Base-by-base conservation (phyloP, 2,113 vertebrate species). In the Corydoras maculifer region DNA sequence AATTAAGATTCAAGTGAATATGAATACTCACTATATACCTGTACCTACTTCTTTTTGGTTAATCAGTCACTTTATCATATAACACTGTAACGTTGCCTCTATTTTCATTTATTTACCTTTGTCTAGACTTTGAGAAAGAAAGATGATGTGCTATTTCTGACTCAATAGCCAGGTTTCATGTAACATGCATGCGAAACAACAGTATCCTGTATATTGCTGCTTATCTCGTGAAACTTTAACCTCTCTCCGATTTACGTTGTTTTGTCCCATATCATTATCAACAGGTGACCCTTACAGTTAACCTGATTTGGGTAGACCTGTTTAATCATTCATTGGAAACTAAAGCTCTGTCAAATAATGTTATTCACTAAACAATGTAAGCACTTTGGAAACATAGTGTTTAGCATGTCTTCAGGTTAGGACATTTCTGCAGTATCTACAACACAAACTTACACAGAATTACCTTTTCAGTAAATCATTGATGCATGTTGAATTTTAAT, bases 151-250 rank as follows among this genome's bases (percentile, higher is more conserved):
- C 29, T 73, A 18, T 65, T 51, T 65, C 14, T 65, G 6, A 13
- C 25, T 64, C 55, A 9, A 64, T 10, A 48, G 31, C 54, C 71
- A 54, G 57, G 18, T 64, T 25, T 25, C 18, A 43, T 43, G 35
- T 43, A 43, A 43, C 7, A 8, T 43, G 69, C 49, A 59, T 61
- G 48, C 68, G 58, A n/a, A 11, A 43, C 66, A 70, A 65, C 62
- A 14, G 30, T 14, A 57, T 29, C 63, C 9, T 61, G 55, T 35
- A 58, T 55, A 77, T 18, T 18, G 43, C 53, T 63, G 48, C 60
- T 68, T 65, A 77, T 57, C 59, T 59, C 49, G 58, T 78, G 62
- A 80, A 75, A 73, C 78, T 72, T 77, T 58, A 69, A 79, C 72
- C 65, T 76, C 62, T 76, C 60, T 53, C 62, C 43, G 18, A 60